These are phyloP conservation scores for Girardinus metallicus DNA, from an alignment of 2,797 vertebrate genomes.

Conservation along the genomic window DNA sequence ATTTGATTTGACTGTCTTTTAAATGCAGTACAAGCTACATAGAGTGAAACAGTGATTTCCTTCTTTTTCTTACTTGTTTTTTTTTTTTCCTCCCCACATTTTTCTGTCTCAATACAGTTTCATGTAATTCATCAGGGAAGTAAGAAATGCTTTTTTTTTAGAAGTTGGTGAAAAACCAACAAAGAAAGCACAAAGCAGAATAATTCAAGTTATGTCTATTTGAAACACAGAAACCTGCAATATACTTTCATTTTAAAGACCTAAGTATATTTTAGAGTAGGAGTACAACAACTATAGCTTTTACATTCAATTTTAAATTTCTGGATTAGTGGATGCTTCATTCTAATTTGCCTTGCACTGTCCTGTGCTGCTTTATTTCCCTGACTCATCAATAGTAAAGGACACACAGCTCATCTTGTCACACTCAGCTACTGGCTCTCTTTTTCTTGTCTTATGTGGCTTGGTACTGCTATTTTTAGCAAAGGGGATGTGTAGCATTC, in stretches of 20 bases:
- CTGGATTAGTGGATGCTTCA: conserved; percentile 2
- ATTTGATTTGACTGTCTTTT: conserved; percentile 33
- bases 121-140: conserved; percentile 71
- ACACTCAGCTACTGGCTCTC: conserved; percentile 43
- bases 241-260: not conserved
- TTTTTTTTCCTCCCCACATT: conserved; percentile 9
- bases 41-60: conserved; percentile 48
- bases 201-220: not conserved
- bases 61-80: conserved; percentile 14
- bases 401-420: conserved; percentile 53
- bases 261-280: not conserved
- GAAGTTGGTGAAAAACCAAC: conserved; percentile 11
- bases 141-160: conserved; percentile 23
- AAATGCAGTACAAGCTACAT: conserved; percentile 49
- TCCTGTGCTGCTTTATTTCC: conserved; percentile 27
- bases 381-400: conserved; percentile 66
- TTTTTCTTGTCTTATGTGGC: conserved; percentile 45
- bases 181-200: not conserved
- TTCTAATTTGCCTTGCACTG: conserved; percentile 29
- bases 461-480: conserved; percentile 63
- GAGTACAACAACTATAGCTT: not conserved
- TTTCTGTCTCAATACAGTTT: conserved; percentile 62
- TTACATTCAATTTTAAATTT: not conserved
- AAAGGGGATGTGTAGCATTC: conserved; percentile 45
- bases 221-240: not conserved